A percentile compares a stretch with the other conserved stretches of the same genome.
phyloP scores from a whole-genome alignment of 2,113 vertebrate genomes.

The Neodontobutis hainanensis region DNA sequence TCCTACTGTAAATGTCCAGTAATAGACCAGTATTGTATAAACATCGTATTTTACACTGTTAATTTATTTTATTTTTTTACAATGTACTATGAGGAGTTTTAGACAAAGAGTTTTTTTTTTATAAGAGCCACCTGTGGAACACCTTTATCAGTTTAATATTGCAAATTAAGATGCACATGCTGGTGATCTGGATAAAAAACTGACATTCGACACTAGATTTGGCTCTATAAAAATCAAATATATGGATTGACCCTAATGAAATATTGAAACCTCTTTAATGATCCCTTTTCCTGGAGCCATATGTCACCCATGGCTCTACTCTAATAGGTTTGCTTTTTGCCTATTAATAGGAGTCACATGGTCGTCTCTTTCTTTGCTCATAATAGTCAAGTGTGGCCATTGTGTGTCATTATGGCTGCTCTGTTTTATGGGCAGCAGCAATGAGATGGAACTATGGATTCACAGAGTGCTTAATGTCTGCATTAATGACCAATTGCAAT shows the following conservation, averaged over 20 bases:
- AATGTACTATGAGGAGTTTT: too few relatives aligned
- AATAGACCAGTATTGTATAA: too few relatives aligned
- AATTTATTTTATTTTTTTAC: too few relatives aligned
- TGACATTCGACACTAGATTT: too few relatives aligned
- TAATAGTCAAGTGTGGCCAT: slow-evolving; percentile 62
- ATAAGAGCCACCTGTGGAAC: too few relatives aligned
- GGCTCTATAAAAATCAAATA: too few relatives aligned
- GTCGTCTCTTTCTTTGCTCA: slow-evolving; percentile 35
- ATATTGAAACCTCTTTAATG: slow-evolving; percentile 37
- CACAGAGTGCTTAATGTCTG: slow-evolving; percentile 67
- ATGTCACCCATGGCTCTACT: slow-evolving; percentile 35
- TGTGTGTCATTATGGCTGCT: slow-evolving; percentile 60
- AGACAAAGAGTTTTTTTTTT: too few relatives aligned
- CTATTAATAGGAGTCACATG: slow-evolving; percentile 49
- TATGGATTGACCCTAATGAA: slow-evolving; percentile 10
- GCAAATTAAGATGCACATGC: too few relatives aligned
- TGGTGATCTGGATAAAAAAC: too few relatives aligned
- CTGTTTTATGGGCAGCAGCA: slow-evolving; percentile 56
- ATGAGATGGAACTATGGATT: slow-evolving; percentile 65
- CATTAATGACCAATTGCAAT: slow-evolving; percentile 71
- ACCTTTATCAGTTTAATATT: too few relatives aligned
- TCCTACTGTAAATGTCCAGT: not conserved
- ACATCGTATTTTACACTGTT: too few relatives aligned
- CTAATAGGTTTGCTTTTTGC: slow-evolving; percentile 60
- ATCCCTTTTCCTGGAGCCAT: slow-evolving; percentile 34